Evolutionary conservation across 2,888 invertebrate genomes (phyloP), one percentile per base, ranked within the genome.

Genomic region (Meiosimyza platycephala): DNA sequence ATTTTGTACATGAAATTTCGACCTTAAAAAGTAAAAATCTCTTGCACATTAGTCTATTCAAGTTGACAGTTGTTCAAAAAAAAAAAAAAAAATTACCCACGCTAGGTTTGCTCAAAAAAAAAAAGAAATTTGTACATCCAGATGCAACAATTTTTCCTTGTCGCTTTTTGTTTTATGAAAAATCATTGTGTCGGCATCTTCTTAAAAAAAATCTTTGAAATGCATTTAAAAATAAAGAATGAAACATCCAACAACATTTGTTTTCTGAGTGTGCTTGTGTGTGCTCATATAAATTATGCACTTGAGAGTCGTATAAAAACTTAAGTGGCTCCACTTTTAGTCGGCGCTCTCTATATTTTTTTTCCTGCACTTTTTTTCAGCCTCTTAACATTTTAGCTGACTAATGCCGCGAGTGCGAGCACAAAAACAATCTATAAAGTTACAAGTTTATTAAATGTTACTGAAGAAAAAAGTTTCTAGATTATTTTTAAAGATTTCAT

Each of bases 271-370:
- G 33, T 54, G 11, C 33, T 6, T 18, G 16, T 40, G 54, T 66
- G n/a, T 66, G 54, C 55, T 33, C 51, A 52, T 52, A 69, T 69
- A 69, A 69, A 69, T 69, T 69, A 69, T 52, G 40, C 62, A 60
- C 69, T 69, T 62, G 69, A 69, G 50, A 69, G 16, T 62, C 60
- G 60, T 62, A 69, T 62, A 51, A 62, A 69, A 69, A 62, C 69
- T 69, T 69, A 69, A 69, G 69, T 69, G 69, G 69, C 60, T 69
- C 69, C 69, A 69, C 69, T 69, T 60, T 62, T 52, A 51, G 60
- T 62, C 51, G 69, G 69, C 69, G 69, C 69, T 62, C 50, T 18
- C 12, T 40, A 16, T 40, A 47, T n/a, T 63, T 48, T 16, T 13
- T 40, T n/a, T 63, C 48, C 9, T 12, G 16, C 16, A 54, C 12